phyloP scores from a whole-genome alignment of 2,113 vertebrate genomes.

The Gymnobelideus leadbeateri region DNA sequence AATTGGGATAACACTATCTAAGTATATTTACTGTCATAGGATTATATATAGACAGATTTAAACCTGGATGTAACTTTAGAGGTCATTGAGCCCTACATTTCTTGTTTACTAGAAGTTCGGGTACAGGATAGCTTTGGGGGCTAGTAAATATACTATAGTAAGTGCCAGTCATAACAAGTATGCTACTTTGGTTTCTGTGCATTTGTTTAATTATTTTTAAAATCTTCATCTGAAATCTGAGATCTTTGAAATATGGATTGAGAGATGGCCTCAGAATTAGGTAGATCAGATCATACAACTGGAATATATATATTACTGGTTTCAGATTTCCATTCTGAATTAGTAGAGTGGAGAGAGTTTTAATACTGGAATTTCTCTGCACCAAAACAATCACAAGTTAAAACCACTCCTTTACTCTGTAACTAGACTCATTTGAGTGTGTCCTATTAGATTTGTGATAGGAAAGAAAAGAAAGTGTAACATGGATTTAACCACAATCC shows the following conservation, averaged over 20 bases:
- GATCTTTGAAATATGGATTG: neutral
- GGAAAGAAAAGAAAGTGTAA: accelerated
- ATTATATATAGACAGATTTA: neutral
- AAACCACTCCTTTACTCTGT: neutral
- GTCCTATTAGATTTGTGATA: neutral
- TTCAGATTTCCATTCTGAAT: neutral
- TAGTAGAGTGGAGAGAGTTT: neutral
- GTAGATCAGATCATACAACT: neutral
- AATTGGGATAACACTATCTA: neutral
- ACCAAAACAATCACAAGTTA: neutral
- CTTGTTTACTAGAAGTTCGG: neutral
- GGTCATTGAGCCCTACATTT: neutral
- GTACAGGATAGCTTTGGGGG: neutral
- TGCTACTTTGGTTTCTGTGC: neutral
- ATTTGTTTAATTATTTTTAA: neutral
- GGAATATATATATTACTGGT: neutral
- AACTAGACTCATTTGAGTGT: neutral
- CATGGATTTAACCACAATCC: accelerated
- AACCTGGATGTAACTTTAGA: neutral
- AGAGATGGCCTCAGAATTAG: neutral
- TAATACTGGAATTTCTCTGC: neutral
- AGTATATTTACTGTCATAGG: neutral
- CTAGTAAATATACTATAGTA: neutral
- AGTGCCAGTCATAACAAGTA: neutral
- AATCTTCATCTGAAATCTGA: neutral